Evolutionary conservation across 2,797 vertebrate genomes (phyloP).

Genomic region (Todus mexicanus): DNA sequence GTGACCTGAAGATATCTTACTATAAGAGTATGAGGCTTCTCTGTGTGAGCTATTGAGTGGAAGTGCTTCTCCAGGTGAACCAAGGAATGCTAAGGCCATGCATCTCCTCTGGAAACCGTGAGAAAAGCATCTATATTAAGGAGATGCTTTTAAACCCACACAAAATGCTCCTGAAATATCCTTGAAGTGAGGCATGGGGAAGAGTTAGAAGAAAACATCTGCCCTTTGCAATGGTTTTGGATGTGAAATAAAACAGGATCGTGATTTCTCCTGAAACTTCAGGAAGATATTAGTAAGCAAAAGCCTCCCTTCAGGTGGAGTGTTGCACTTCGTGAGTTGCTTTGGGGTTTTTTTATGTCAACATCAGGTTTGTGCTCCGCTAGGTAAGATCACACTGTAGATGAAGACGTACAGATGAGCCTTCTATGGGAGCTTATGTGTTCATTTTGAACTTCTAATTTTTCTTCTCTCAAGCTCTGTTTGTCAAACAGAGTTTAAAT

Average conservation of each 20-base stretch:
- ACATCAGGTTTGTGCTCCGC: neutral
- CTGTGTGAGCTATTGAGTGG: neutral
- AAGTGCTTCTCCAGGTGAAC: neutral
- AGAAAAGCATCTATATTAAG: neutral
- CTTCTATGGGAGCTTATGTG: neutral
- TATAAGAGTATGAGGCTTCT: neutral
- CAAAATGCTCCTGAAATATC: neutral
- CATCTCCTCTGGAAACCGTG: neutral
- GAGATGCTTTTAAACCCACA: neutral
- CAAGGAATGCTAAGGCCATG: neutral
- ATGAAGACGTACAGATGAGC: neutral
- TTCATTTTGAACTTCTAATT: conserved; percentile 13
- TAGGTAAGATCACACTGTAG: neutral
- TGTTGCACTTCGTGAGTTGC: neutral
- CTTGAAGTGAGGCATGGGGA: neutral
- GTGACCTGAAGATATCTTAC: neutral
- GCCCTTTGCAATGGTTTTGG: neutral
- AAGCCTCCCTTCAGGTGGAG: neutral
- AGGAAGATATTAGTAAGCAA: neutral
- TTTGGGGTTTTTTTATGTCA: neutral
- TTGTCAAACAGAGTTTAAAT: conserved; percentile 41
- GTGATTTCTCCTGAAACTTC: neutral
- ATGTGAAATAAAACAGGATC: neutral
- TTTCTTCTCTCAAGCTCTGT: neutral
- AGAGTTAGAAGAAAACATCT: neutral